These are phyloP conservation scores for Pteromalus puparum DNA, from an alignment of 1,140 invertebrate species.

Conservation along the genomic window DNA sequence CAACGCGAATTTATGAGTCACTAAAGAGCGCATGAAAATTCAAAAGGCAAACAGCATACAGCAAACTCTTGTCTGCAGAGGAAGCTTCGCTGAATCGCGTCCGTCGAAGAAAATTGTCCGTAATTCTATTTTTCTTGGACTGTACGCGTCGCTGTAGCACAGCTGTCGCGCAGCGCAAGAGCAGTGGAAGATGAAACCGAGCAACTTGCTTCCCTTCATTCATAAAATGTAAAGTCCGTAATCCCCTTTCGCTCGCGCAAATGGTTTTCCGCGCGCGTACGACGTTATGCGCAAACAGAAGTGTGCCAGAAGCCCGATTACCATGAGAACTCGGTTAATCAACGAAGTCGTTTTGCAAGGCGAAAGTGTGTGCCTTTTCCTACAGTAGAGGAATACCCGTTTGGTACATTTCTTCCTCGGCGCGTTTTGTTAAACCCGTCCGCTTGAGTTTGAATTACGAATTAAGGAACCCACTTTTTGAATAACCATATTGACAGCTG, in stretches of 20 bases:
- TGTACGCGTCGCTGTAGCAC: too few species aligned
- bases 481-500: not conserved
- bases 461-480: not conserved
- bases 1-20: not conserved
- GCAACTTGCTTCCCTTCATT: not conserved
- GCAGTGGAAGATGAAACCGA: not conserved
- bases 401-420: not conserved
- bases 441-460: not conserved
- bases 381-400: not conserved
- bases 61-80: too few species aligned
- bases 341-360: conserved; percentile 23
- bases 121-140: conserved; percentile 17
- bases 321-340: conserved; percentile 31
- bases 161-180: not conserved
- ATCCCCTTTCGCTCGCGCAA: conserved; percentile 13
- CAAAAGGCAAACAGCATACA: not conserved
- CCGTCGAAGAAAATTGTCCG: conserved; percentile 14
- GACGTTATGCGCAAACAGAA: not conserved
- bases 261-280: not conserved
- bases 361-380: conserved; percentile 1
- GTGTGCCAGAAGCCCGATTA: not conserved
- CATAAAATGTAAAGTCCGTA: conserved; percentile 32
- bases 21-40: not conserved
- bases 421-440: not conserved
- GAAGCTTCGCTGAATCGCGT: too few species aligned